Evolutionary conservation across 2,113 vertebrate genomes (phyloP), one percentile per base, ranked within the genome.

Genomic region (Campylorhamphus procurvoides): DNA sequence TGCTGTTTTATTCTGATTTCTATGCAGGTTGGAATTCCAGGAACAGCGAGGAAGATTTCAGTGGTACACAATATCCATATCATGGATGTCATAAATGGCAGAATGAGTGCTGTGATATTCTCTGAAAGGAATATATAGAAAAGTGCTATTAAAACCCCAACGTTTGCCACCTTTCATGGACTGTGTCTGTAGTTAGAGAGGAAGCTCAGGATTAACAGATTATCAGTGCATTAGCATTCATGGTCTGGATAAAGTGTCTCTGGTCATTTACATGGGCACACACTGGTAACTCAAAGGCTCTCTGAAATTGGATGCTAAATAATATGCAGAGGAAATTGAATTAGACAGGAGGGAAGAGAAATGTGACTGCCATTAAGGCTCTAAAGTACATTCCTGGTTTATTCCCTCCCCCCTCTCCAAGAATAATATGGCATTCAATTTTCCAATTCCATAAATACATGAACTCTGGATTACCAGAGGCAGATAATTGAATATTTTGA

Each of bases 381-480:
- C 37, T 73, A 17, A 72, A 94, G 59, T 31, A 28, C 18, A 40
- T 63, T 37, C 33, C 28, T 74, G 47, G 55, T 84, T 72, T 50
- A 50, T 58, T 58, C 40, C 76, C 53, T 33, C n/a, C 74, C 33
- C 18, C 44, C n/a, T 44, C 44, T 18, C 35, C 0, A 15, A 73
- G 53, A 72, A 66, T 47, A 66, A 58, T 28, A 47, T 1, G n/a
- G 50, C 85, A 74, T 18, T 33, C 87, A 64, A 18, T 94, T 97
- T 97, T 96, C 95, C 80, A 94, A 52, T 94, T 92, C 71, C 4
- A 92, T 39, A 87, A 94, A 94, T 78, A 93, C 63, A 86, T 33
- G 66, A 95, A 91, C 91, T 83, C 95, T 66, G 47, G 80, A 82
- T 94, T 86, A 85, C 67, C 49, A 72, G 91, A 86, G 67, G 59